Percentiles rank a stretch among this genome's conserved stretches.
Conservation (phyloP, 1,140 invertebrate species). For the Eufriesea mexicana region DNA sequence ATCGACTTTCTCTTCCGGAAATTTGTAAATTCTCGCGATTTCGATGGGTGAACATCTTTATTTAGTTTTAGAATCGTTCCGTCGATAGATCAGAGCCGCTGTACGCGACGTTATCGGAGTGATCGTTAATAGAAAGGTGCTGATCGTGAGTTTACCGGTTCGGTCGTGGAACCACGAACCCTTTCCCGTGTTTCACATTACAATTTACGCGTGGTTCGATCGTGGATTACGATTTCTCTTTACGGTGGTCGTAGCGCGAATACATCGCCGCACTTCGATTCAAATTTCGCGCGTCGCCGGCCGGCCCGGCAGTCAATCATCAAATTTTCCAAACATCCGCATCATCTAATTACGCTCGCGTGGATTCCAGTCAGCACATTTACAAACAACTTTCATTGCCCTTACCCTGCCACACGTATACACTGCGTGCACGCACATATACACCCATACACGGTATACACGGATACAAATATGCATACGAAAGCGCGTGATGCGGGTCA, state of each 20-base stretch:
- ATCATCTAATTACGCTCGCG: neutral
- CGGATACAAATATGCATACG: neutral
- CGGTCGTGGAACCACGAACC: constrained; percentile 13
- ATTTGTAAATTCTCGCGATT: too few species aligned
- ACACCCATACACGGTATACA: too few species aligned
- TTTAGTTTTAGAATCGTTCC: neutral
- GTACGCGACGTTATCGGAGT: neutral
- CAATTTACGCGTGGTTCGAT: neutral
- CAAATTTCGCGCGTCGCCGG: constrained; percentile 20
- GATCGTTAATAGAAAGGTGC: neutral
- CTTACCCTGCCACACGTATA: constrained; percentile 12
- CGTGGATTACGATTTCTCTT: neutral
- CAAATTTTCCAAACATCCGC: neutral
- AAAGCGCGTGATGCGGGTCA: constrained; percentile 36
- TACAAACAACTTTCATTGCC: constrained; percentile 56
- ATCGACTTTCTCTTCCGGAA: constrained; percentile 1
- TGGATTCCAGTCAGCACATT: neutral
- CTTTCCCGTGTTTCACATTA: neutral
- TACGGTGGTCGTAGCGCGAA: constrained; percentile 1
- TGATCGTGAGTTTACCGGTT: constrained; percentile 7
- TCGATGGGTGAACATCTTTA: too few species aligned
- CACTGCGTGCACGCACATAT: too few species aligned
- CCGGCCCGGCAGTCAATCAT: constrained; percentile 5
- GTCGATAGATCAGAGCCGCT: neutral
- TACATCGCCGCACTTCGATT: constrained; percentile 3